These are phyloP conservation scores for Macropodus opercularis DNA, from an alignment of 2,797 vertebrate genomes.

Conservation along the genomic window DNA sequence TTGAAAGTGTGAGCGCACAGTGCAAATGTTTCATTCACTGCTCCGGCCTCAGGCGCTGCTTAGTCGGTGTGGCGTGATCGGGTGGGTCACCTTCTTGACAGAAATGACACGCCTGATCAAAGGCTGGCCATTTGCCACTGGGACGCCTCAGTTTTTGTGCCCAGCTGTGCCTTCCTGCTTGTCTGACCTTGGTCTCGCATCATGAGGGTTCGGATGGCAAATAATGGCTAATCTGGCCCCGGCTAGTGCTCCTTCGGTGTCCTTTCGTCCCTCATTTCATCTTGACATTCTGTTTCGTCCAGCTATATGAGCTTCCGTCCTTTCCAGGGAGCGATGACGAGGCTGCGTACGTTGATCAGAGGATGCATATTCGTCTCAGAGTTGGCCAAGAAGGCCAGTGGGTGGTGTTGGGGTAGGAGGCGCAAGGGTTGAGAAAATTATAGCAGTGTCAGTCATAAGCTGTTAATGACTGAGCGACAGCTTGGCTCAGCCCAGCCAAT, in stretches of 20 bases:
- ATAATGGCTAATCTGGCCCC: conserved; percentile 70
- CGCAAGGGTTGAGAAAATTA: conserved; percentile 23
- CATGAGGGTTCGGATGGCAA: conserved; percentile 62
- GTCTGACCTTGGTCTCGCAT: conserved; percentile 73
- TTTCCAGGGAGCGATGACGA: conserved; percentile 38
- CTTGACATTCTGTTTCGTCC: conserved; percentile 50
- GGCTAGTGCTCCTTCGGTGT: conserved; percentile 54
- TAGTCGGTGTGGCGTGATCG: conserved; percentile 46
- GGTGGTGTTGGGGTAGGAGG: conserved; percentile 10
- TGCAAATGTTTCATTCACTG: conserved; percentile 23
- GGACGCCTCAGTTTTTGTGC: conserved; percentile 65
- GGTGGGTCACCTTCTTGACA: conserved; percentile 76
- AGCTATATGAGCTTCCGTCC: conserved; percentile 34
- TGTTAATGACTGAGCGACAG: conserved; percentile 38
- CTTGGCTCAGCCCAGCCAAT: conserved; percentile 12
- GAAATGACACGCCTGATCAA: conserved; percentile 78
- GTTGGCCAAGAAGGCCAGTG: conserved; percentile 23
- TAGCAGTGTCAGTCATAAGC: conserved; percentile 45
- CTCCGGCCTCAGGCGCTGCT: conserved; percentile 36
- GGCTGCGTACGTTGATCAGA: conserved; percentile 23
- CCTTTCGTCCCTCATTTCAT: conserved; percentile 68
- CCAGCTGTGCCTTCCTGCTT: conserved; percentile 66
- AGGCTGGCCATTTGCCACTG: conserved; percentile 69
- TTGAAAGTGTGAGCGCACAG: conserved; percentile 17
- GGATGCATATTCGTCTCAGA: conserved; percentile 34